phyloP scores from a whole-genome alignment of 2,888 invertebrate species.

The Philopedon plagiatum region DNA sequence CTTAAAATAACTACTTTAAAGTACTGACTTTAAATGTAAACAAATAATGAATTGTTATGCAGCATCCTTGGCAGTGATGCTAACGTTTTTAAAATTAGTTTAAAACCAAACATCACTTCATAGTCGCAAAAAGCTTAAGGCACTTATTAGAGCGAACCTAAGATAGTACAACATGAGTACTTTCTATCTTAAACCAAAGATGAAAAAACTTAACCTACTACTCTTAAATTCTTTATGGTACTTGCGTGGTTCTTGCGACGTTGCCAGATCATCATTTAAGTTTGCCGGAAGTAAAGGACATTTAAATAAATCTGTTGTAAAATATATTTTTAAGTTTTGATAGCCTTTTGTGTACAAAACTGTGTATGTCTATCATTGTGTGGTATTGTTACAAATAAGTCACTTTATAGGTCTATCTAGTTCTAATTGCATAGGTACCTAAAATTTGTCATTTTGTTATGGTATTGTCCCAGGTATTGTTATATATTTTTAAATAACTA shows the following conservation, averaged over 20 bases:
- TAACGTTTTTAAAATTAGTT: not conserved
- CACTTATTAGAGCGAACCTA: not conserved
- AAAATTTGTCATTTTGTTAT: no score
- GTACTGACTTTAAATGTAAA: conserved; percentile 20
- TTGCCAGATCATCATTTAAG: conserved; percentile 34
- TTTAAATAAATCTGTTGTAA: not conserved
- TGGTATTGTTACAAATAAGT: no score
- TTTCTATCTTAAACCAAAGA: conserved; percentile 39
- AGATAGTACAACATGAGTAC: conserved; percentile 24
- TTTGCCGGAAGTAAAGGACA: conserved; percentile 17
- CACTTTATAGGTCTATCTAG: no score
- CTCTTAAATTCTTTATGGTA: conserved; percentile 47
- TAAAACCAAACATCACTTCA: not conserved
- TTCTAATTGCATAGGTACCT: no score
- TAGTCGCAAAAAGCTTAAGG: not conserved
- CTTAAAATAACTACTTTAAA: conserved; percentile 14
- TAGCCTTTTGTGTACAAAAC: no score
- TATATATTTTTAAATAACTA: no score
- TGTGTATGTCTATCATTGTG: no score
- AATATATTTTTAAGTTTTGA: not conserved
- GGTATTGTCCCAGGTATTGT: no score
- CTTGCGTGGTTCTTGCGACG: conserved; percentile 36
- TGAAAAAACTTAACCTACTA: conserved; percentile 46
- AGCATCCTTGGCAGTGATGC: not conserved
- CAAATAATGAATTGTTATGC: conserved; percentile 22